Percentiles rank a stretch among this genome's conserved stretches.
Conservation (phyloP, 2,888 invertebrate species). For the Drosophila birchii region DNA sequence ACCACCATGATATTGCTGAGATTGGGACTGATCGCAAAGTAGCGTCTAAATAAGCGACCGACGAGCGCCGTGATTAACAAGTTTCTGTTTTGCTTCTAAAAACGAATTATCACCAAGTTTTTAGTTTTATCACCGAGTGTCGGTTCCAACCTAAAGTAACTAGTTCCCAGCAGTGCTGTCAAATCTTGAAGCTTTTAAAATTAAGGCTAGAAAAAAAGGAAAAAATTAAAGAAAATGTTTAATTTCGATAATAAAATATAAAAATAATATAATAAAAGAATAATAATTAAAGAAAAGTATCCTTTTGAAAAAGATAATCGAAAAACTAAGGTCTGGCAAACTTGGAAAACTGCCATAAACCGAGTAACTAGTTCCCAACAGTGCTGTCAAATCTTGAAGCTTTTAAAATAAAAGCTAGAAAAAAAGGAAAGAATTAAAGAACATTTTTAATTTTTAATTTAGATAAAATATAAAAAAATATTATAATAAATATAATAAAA, state of each 20-base stretch:
- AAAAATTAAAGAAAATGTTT: no score
- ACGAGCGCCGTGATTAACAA: conserved; percentile 62
- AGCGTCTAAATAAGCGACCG: conserved; percentile 60
- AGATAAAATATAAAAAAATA: neutral
- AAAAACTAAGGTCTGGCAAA: neutral
- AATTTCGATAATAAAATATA: no score
- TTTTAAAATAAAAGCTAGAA: neutral
- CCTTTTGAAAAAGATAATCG: neutral
- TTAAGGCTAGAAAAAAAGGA: neutral
- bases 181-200: neutral
- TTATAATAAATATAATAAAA: no score
- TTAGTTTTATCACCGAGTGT: conserved; percentile 15
- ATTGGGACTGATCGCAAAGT: conserved; percentile 44
- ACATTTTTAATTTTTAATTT: no score
- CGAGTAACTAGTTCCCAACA: conserved; percentile 3
- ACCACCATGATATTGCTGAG: conserved; percentile 81
- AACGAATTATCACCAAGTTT: conserved; percentile 4
- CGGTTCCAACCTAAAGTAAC: conserved; percentile 4
- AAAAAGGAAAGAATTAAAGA: neutral
- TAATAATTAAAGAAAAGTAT: neutral
- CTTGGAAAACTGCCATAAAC: neutral
- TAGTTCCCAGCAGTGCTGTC: neutral
- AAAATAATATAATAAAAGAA: no score
- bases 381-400: neutral
- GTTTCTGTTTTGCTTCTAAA: conserved; percentile 44